Base-by-base conservation (phyloP, 2,113 vertebrate genomes). In the Sylvilagus bachmani region DNA sequence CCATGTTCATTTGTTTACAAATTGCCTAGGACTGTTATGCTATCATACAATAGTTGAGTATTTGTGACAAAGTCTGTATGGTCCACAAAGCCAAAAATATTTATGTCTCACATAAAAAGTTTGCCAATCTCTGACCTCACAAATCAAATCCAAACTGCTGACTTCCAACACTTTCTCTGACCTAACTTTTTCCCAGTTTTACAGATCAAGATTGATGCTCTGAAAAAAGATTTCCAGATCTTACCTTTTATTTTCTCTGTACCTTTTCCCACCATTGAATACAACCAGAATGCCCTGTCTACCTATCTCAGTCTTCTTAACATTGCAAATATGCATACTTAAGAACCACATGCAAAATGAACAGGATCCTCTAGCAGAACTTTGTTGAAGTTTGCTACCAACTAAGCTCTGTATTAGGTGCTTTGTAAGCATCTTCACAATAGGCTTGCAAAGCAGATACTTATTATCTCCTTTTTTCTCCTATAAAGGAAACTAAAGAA, bases 401-500 rank as follows among this genome's bases (percentile, higher is more conserved):
- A 12, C 33, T 88, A 24, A 83, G 7, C 27, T 55, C 12, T 38
- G 5, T 31, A 44, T n/a, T 61, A 81, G 27, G 29, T 10, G 49
- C 7, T 79, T 77, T 14, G 5, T 24, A 44, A 69, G 33, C 80
- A 2, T 77, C 44, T 83, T 96, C 29, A 91, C 10, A 82, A 89
- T 7, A 91, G 44, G 6, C 81, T 88, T 89, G 25, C 64, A 93
- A 95, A 33, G 31, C 19, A 80, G 5, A 29, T 90, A 16, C 11
- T 44, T 79, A 90, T 85, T 62, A 33, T 64, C 62, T 49, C 24
- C 27, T 66, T 69, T 58, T 75, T 89, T 69, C 33, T 67, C 62
- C 66, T 89, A 22, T 64, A 62, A 67, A 92, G 25, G 44, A 95
- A 94, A 91, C 8, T 31, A 10, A 89, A 27, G 17, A 69, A 73